A percentile compares a stretch with the other conserved stretches of the same genome.
phyloP scores from a whole-genome alignment of 2,113 vertebrate genomes.

The Clarias magur region DNA sequence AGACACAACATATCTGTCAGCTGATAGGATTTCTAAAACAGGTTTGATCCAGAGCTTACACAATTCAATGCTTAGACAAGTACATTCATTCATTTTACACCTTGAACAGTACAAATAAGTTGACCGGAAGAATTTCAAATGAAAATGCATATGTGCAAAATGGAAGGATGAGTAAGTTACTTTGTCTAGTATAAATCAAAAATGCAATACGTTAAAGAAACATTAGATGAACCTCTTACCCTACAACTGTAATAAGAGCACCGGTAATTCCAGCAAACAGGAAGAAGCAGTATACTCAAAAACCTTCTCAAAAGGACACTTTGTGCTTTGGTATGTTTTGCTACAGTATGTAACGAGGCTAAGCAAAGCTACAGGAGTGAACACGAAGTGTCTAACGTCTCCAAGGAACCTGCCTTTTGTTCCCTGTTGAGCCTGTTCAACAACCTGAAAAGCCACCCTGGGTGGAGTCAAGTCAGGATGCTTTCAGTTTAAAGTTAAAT shows the following conservation, averaged over 20 bases:
- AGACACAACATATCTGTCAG: constrained; percentile 27
- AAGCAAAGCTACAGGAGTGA: constrained; percentile 3
- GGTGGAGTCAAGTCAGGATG: constrained; percentile 18
- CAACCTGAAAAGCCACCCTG: constrained; percentile 25
- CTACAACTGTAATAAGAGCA: not conserved
- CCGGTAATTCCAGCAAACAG: constrained; percentile 28
- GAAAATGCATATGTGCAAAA: not conserved
- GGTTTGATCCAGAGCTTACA: not conserved
- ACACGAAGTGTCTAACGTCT: not conserved
- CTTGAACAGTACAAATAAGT: not conserved
- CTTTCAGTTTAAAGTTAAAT: not conserved
- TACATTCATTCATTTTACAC: not conserved
- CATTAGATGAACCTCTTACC: not conserved
- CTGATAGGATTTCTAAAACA: not conserved
- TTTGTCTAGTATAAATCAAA: not conserved
- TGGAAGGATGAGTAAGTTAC: not conserved
- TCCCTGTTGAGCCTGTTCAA: constrained; percentile 24
- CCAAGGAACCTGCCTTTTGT: not conserved
- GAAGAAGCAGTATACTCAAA: constrained; percentile 11
- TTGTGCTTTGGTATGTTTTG: not conserved
- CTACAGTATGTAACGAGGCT: not conserved
- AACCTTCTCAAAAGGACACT: constrained; percentile 4
- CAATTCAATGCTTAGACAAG: not conserved
- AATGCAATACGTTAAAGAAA: constrained; percentile 2
- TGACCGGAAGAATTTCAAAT: not conserved